These are phyloP conservation scores for Nipponacmea schrenckii DNA, from an alignment of 2,888 invertebrate genomes.

Conservation along the genomic window DNA sequence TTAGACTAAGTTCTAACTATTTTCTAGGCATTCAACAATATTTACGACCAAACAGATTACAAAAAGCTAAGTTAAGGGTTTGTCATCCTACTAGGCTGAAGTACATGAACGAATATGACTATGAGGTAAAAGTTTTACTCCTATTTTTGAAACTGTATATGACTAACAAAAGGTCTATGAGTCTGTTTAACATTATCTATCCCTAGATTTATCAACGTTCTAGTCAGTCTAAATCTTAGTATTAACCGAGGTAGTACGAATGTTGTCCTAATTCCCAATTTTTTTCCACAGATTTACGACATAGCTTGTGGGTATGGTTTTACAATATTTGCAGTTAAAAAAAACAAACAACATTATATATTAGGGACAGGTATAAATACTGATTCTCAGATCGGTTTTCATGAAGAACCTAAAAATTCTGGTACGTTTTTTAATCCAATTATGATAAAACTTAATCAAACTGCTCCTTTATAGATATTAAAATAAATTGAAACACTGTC, in stretches of 20 bases:
- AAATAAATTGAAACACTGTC: too few species aligned
- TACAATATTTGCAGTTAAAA: conserved; percentile 71
- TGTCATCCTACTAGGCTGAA: conserved; percentile 50
- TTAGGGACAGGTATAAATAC: conserved; percentile 93
- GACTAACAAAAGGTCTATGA: not conserved
- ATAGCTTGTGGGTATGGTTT: conserved; percentile 91
- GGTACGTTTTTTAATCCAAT: conserved; percentile 34
- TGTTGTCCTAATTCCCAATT: too few species aligned
- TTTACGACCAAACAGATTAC: conserved; percentile 46
- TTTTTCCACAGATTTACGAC: conserved; percentile 40
- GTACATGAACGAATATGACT: conserved; percentile 48
- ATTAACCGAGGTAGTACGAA: too few species aligned
- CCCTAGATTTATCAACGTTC: not conserved
- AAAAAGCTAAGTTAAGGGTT: conserved; percentile 34
- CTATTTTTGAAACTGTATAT: too few species aligned
- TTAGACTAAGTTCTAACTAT: not conserved
- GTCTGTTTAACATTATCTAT: not conserved
- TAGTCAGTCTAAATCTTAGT: too few species aligned
- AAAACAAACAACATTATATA: conserved; percentile 66
- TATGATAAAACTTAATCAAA: not conserved
- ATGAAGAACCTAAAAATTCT: conserved; percentile 63
- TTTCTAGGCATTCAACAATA: conserved; percentile 55
- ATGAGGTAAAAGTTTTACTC: conserved; percentile 42
- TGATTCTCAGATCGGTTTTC: conserved; percentile 88
- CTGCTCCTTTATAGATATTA: too few species aligned